A percentile compares a stretch with the other conserved stretches of the same genome.
phyloP scores from a whole-genome alignment of 2,797 vertebrate genomes.

The Hemitrygon akajei region DNA sequence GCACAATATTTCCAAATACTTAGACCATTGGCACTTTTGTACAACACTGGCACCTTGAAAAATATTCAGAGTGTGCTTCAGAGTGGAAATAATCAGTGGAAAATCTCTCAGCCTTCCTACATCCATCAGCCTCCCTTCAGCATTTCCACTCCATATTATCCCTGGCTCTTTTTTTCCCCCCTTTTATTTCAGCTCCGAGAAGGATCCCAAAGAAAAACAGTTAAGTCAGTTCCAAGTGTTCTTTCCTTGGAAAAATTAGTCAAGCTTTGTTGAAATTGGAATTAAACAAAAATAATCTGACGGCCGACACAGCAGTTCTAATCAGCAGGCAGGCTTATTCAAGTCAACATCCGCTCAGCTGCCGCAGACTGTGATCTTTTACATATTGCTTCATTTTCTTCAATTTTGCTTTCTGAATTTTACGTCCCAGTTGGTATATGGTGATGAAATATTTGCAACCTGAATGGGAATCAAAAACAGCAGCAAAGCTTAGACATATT shows the following conservation, averaged over 20 bases:
- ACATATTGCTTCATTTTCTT: slow-evolving; percentile 57
- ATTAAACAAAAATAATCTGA: neutral
- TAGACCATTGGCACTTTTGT: neutral
- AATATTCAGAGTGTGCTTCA: neutral
- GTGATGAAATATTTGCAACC: slow-evolving; percentile 59
- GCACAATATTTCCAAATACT: neutral
- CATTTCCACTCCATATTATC: neutral
- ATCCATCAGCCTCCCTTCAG: too few relatives aligned
- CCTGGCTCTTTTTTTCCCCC: neutral
- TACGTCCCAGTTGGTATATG: slow-evolving; percentile 50
- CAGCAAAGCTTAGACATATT: neutral
- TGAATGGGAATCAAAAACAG: slow-evolving; percentile 43
- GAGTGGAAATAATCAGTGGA: neutral
- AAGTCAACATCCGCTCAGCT: neutral
- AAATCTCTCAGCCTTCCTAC: neutral
- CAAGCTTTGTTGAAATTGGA: neutral
- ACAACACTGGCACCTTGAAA: neutral
- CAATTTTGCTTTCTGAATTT: slow-evolving; percentile 50
- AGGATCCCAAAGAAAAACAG: accelerated
- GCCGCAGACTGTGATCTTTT: slow-evolving; percentile 47
- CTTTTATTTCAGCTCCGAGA: neutral
- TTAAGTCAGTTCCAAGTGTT: neutral
- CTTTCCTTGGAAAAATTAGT: neutral
- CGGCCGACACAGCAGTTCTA: too few relatives aligned
- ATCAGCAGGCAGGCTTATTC: neutral